Base-by-base conservation (phyloP, 1,140 invertebrate genomes). In the Drosophila nigromelanica region DNA sequence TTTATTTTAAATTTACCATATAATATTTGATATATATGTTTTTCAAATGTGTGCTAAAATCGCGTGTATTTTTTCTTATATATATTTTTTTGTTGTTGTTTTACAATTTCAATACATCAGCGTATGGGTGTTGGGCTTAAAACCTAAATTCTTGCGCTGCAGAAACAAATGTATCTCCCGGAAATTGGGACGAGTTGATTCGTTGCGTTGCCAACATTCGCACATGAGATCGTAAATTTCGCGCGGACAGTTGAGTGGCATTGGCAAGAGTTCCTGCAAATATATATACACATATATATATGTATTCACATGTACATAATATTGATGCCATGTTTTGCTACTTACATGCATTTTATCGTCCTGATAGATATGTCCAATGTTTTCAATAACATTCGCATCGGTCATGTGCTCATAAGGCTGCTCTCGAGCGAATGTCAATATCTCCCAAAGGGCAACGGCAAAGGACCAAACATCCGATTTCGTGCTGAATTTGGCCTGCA, bases 161-260 rank as follows among this genome's bases (percentile, higher is more conserved):
- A 98, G 94, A 93, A 98, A 98, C 87, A 98, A 94, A 91, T 98
- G 96, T 67, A 98, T 97, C 92, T 98, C 97, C 64, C 95, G 93
- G 93, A 98, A 99, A 66, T 95, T 96, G 14, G 98, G 98, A n/a
- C 98, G 94, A 86, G 96, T 95, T 5, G 93, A 92, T 51, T 96
- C 96, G 81, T 97, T 96, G 24, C 96, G 93, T 83, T 97, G 96
- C 98, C 98, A 99, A 91, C 98, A 98, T 90, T 98, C 97, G 68
- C 95, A 94, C 97, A 98, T 98, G 70, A 99, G 92, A 92, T 98
- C 97, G 92, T 97, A 98, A 66, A 98, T 96, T 92, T 98, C 97
- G 69, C 96, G 95, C 10, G 97, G 96, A 92, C 97, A 98, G 74
- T 96, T 96, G 77, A 96, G 94, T 24, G 97, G 97, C 62, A 96